A percentile compares a stretch with the other conserved stretches of the same genome.
Conservation (phyloP, 2,797 vertebrate genomes). For the Garrulus glandarius region DNA sequence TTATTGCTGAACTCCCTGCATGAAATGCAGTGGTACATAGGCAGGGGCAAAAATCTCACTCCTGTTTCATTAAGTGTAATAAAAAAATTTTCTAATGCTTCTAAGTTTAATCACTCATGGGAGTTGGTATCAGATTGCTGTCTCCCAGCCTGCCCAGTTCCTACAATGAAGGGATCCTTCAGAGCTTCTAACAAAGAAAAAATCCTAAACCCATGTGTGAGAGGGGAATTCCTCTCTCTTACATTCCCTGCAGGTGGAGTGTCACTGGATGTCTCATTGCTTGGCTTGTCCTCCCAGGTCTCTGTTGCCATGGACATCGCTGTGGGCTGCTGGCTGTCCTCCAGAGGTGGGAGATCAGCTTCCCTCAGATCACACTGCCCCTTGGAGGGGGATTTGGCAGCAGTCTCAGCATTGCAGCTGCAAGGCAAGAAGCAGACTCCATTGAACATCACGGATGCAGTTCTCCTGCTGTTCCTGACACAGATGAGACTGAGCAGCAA, state of each 20-base stretch:
- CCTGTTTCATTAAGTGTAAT: not conserved
- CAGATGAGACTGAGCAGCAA: not conserved
- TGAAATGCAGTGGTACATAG: not conserved
- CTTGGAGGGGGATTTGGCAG: slow-evolving; percentile 76
- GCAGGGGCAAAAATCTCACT: not conserved
- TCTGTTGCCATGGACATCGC: slow-evolving; percentile 82
- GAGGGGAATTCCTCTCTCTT: slow-evolving; percentile 64
- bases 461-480: not conserved
- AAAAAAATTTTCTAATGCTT: not conserved
- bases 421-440: slow-evolving; percentile 19
- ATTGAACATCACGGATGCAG: not conserved
- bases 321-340: slow-evolving; percentile 76
- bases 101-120: not conserved
- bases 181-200: not conserved
- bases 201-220: not conserved
- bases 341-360: slow-evolving; percentile 76
- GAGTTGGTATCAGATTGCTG: not conserved
- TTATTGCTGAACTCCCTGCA: not conserved
- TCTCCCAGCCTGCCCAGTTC: not conserved
- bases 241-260: slow-evolving; percentile 78
- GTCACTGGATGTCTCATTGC: slow-evolving; percentile 45
- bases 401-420: slow-evolving; percentile 89
- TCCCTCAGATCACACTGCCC: slow-evolving; percentile 80
- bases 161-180: not conserved
- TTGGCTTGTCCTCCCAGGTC: slow-evolving; percentile 79